Conservation (phyloP, 2,888 invertebrate genomes). For the Lumbricus terrestris region DNA sequence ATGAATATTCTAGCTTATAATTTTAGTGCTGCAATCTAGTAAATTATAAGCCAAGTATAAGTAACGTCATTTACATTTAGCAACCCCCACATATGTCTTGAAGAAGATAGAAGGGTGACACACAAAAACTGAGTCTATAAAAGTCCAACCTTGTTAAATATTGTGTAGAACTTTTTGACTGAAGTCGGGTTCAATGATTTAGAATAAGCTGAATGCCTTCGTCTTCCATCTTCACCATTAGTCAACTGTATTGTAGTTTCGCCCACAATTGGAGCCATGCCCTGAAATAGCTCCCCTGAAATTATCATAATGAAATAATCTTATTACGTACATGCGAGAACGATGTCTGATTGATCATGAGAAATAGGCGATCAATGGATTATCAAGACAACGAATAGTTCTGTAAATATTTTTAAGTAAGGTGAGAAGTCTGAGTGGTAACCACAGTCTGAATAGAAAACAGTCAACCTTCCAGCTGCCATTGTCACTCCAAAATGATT, state of each 20-base stretch:
- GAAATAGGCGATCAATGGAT: too few relatives aligned
- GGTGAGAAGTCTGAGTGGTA: too few relatives aligned
- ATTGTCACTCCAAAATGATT: background rate
- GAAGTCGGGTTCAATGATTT: background rate
- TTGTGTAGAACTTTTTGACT: background rate
- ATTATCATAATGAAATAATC: background rate
- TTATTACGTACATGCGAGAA: background rate
- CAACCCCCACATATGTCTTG: background rate
- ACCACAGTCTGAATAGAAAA: too few relatives aligned
- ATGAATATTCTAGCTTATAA: too few relatives aligned
- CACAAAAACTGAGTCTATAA: background rate
- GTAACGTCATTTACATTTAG: too few relatives aligned
- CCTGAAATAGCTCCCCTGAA: background rate
- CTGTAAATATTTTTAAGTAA: too few relatives aligned
- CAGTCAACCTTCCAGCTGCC: too few relatives aligned
- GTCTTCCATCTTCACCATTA: background rate
- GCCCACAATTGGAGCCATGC: background rate
- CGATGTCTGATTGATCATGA: too few relatives aligned
- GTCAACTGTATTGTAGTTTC: background rate
- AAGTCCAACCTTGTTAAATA: background rate
- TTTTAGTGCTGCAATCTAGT: too few relatives aligned
- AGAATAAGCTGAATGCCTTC: constrained; percentile 5
- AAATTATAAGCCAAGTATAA: too few relatives aligned
- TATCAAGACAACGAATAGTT: too few relatives aligned
- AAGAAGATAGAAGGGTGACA: background rate